Percentiles rank a stretch among this genome's conserved stretches.
Evolutionary conservation across 2,888 invertebrate species (phyloP).

Genomic region (Nomada goodeniana): DNA sequence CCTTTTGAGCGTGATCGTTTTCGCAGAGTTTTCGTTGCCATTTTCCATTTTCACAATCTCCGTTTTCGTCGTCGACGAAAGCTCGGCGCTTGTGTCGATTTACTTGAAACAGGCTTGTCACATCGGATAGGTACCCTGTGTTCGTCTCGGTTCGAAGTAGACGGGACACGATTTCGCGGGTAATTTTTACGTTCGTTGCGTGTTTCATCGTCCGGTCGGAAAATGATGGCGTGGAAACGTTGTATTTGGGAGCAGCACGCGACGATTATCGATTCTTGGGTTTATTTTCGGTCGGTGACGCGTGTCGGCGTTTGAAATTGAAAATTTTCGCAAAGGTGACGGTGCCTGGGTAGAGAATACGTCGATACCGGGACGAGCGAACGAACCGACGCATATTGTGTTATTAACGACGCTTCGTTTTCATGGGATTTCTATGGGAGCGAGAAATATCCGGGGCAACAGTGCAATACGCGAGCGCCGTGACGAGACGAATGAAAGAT

Average conservation of each 20-base stretch:
- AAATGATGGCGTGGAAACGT: background rate
- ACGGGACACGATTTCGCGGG: background rate
- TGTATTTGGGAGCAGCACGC: background rate
- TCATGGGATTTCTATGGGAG: slow-evolving; percentile 1
- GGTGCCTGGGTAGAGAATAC: too few species aligned
- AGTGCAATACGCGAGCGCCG: slow-evolving; percentile 59
- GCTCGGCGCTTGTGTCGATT: background rate
- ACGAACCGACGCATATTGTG: too few species aligned
- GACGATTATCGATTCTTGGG: background rate
- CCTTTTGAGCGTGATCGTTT: background rate
- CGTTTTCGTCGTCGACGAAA: background rate
- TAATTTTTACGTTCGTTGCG: background rate
- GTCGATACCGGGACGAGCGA: too few species aligned
- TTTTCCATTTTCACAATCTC: too few species aligned
- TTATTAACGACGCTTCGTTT: background rate
- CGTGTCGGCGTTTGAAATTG: background rate
- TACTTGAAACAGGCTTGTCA: background rate
- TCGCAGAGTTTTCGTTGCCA: background rate
- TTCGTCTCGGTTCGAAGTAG: background rate
- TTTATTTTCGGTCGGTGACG: background rate
- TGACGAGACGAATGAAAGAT: slow-evolving; percentile 31
- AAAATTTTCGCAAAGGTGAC: background rate
- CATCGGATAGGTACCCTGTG: background rate
- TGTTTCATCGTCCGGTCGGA: background rate
- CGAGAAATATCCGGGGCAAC: slow-evolving; percentile 17